Base-by-base conservation (phyloP, 2,797 vertebrate genomes). In the Eospalax fontanierii region DNA sequence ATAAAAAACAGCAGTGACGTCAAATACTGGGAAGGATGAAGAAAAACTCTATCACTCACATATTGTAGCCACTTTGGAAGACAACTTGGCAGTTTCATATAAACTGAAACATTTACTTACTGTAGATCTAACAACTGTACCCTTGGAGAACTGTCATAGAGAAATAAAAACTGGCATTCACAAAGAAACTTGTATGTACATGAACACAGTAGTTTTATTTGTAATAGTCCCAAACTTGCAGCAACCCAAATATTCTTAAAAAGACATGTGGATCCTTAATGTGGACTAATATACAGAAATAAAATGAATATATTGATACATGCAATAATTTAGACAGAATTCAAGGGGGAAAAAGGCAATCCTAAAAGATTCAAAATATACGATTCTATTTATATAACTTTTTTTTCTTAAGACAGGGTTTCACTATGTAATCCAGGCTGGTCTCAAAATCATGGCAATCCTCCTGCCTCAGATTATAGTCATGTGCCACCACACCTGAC, bases 21-120 rank as follows among this genome's bases (percentile, higher is more conserved):
- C 35, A 95, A 90, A 93, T 78, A 50, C 26, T 89, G 76, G 35
- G 28, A 91, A 90, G 38, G 24, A 91, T 19, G 7, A 38, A 30
- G 59, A 81, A 38, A 87, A 87, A 74, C 1, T 70, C 26, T 24
- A 93, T 28, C 19, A 26, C 18, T 76, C 26, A 84, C 18, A 54
- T 8, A 73, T 1, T 46, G 0, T 10, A 65, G 40, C 15, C 15
- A 92, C 40, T 88, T 22, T 81, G 59, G 83, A 89, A 76, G 46
- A 88, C 3, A 92, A 54, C 74, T 90, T n/a, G 63, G 26, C 66
- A 88, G 16, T 78, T 96, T 91, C 85, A 78, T 84, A 1, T 70
- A 84, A 91, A 95, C 86, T 19, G 50, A 93, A 95, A 73, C 33
- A 91, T n/a, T 5, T 87, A 87, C 28, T 87, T 87, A 83, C 28